phyloP scores from a whole-genome alignment of 2,113 vertebrate genomes.

The Accipiter virgatus region DNA sequence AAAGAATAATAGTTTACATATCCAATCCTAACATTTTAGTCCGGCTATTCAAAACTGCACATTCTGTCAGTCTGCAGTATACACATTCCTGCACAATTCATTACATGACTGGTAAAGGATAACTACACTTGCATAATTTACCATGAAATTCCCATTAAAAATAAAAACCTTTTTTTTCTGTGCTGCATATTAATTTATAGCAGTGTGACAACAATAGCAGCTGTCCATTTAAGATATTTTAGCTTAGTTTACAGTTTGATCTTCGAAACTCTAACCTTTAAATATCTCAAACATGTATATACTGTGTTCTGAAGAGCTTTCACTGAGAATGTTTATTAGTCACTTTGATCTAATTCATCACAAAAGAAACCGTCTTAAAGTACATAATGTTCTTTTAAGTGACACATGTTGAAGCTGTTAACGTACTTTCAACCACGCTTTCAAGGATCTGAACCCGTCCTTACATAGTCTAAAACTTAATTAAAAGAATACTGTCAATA shows the following conservation, averaged over 20 bases:
- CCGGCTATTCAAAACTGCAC: background rate
- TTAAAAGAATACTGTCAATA: constrained; percentile 72
- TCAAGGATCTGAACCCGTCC: constrained; percentile 26
- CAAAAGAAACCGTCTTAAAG: constrained; percentile 62
- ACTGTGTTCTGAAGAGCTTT: constrained; percentile 67
- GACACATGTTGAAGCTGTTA: constrained; percentile 56
- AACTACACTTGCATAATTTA: background rate
- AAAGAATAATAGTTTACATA: background rate
- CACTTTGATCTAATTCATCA: constrained; percentile 77
- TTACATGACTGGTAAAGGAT: background rate
- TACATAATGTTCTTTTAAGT: constrained; percentile 59
- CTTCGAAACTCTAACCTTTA: constrained; percentile 52
- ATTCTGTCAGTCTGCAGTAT: background rate
- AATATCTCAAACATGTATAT: constrained; percentile 45
- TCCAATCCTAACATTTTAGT: background rate
- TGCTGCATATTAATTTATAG: constrained; percentile 41
- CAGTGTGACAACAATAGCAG: background rate
- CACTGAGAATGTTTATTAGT: constrained; percentile 65
- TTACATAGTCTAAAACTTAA: constrained; percentile 48
- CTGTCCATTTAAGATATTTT: background rate
- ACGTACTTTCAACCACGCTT: constrained; percentile 33
- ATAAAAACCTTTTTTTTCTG: background rate
- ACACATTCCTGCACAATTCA: background rate
- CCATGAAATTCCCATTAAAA: background rate
- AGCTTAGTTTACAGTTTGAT: constrained; percentile 44